Evolutionary conservation across 2,113 vertebrate species (phyloP).

Genomic region (Carassius auratus): DNA sequence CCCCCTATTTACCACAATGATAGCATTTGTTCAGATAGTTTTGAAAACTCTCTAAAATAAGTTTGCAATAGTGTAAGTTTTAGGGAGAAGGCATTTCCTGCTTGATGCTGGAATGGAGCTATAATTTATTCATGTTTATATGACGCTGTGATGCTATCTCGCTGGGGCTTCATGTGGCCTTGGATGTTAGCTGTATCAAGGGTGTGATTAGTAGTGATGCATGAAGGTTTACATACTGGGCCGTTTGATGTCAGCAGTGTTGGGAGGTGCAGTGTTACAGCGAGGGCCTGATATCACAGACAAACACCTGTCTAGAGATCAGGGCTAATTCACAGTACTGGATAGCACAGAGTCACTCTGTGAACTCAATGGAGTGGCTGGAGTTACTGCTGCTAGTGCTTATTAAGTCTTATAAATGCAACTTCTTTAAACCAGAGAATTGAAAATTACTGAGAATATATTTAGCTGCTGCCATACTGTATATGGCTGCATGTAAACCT

Average conservation of each 20-base stretch:
- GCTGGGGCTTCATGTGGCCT: constrained; percentile 47
- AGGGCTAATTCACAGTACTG: not conserved
- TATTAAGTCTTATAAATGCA: not conserved
- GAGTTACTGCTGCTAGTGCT: not conserved
- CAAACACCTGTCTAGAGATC: not conserved
- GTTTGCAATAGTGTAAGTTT: constrained; percentile 1
- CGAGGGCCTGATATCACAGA: constrained; percentile 3
- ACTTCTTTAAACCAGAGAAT: not conserved
- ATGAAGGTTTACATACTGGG: constrained; percentile 33
- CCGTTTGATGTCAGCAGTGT: constrained; percentile 49
- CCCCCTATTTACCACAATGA: not conserved
- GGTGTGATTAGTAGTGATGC: constrained; percentile 53
- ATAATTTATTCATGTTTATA: constrained; percentile 62
- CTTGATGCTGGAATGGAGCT: constrained; percentile 48
- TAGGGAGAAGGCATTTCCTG: constrained; percentile 58
- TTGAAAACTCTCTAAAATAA: constrained; percentile 30
- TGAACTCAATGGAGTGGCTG: not conserved
- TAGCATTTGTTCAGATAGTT: not conserved
- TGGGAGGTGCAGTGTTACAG: constrained; percentile 40
- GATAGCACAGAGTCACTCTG: not conserved
- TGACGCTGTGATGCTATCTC: constrained; percentile 58
- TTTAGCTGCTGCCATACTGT: not conserved
- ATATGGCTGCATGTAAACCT: not conserved
- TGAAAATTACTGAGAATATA: not conserved
- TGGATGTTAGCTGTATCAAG: constrained; percentile 46